Conservation (phyloP, 2,797 vertebrate genomes). For the Enteromius mattozi region DNA sequence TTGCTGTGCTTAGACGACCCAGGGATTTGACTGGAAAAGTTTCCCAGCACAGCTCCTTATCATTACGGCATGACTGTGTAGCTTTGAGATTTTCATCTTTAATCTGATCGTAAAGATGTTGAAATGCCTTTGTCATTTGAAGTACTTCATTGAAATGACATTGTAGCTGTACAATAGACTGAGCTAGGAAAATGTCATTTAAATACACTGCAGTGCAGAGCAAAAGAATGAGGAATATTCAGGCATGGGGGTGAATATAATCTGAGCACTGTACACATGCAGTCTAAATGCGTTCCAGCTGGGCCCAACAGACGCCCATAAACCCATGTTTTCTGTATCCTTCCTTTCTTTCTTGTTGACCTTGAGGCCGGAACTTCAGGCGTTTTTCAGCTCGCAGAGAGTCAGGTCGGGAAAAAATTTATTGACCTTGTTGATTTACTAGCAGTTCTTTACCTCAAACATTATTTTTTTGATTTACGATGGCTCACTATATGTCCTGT, state of each 20-base stretch:
- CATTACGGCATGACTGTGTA: neutral
- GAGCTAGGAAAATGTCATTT: neutral
- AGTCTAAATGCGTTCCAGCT: slow-evolving; percentile 32
- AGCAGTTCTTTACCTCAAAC: slow-evolving; percentile 6
- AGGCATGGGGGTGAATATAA: neutral
- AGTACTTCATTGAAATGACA: neutral
- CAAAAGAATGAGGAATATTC: slow-evolving; percentile 22
- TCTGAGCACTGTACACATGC: neutral
- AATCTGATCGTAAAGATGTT: slow-evolving; percentile 1
- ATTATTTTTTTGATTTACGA: slow-evolving; percentile 21
- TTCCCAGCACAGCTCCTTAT: neutral
- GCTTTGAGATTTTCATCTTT: slow-evolving; percentile 22
- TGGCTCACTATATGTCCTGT: neutral
- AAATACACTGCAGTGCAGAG: neutral
- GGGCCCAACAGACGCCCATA: slow-evolving; percentile 21
- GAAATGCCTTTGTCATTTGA: slow-evolving; percentile 8
- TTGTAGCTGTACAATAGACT: neutral
- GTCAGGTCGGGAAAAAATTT: neutral
- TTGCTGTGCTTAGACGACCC: neutral
- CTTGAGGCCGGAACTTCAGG: slow-evolving; percentile 2
- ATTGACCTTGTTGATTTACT: slow-evolving; percentile 29
- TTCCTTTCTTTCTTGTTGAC: slow-evolving; percentile 27
- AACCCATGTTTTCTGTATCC: slow-evolving; percentile 37
- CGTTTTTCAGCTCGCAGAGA: neutral
- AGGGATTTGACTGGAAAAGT: neutral